Evolutionary conservation across 2,888 invertebrate genomes (phyloP).

Genomic region (Harpagoxenus sublaevis): DNA sequence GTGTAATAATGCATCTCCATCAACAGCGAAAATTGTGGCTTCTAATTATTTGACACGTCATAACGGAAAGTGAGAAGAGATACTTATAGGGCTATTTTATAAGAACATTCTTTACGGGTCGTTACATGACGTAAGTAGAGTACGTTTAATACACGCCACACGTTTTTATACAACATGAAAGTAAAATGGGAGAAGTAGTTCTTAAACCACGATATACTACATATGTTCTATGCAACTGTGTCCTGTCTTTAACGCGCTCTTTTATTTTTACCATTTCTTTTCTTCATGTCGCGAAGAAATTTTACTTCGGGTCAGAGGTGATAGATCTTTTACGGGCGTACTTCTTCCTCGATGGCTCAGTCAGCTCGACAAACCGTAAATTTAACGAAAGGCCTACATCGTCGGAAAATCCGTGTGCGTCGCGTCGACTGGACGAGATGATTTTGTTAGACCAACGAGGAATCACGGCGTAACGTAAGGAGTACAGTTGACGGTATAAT

Average conservation of each 20-base stretch:
- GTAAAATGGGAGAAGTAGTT: conserved; percentile 20
- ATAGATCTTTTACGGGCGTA: neutral
- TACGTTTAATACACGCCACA: conserved; percentile 29
- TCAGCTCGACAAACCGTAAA: conserved; percentile 24
- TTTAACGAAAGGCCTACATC: conserved; percentile 47
- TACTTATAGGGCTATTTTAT: conserved; percentile 47
- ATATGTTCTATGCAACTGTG: neutral
- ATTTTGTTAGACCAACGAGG: neutral
- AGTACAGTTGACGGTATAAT: conserved; percentile 55
- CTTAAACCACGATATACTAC: neutral
- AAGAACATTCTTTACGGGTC: conserved; percentile 51
- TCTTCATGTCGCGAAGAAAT: neutral
- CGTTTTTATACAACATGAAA: conserved; percentile 53
- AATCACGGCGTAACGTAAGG: conserved; percentile 48
- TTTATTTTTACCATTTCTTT: neutral
- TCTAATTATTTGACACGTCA: conserved; percentile 46
- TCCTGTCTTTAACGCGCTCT: neutral
- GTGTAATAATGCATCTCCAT: conserved; percentile 9
- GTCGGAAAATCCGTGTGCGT: conserved; percentile 5
- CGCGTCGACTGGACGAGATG: conserved; percentile 47
- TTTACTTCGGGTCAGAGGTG: neutral
- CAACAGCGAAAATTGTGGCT: conserved; percentile 50
- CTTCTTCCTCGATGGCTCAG: conserved; percentile 43
- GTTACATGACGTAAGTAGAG: conserved; percentile 35
- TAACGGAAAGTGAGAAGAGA: conserved; percentile 15